Evolutionary conservation across 2,797 vertebrate genomes (phyloP), one percentile per base, ranked within the genome.

Genomic region (Myripristis murdjan): DNA sequence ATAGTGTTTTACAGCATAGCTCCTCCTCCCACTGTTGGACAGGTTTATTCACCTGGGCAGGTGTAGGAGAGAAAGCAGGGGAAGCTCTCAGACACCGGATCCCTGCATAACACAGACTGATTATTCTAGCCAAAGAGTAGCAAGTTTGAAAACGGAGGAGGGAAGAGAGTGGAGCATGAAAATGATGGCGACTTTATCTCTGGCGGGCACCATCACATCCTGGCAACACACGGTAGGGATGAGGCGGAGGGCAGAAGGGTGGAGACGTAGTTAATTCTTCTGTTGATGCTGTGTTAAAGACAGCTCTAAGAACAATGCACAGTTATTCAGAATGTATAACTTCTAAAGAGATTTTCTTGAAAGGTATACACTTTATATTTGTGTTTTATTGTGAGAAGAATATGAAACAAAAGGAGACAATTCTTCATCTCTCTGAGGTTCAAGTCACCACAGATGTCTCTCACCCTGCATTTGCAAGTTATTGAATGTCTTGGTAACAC

Each of bases 191-290:
- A 91, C 92, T 16, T 51, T 94, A 73, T 91, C 91, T 37, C 62
- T 92, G 81, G 77, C 91, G 47, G 85, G 91, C 68, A 75, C 84
- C 4, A 63, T 91, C 69, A 70, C 88, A 1, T 66, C 90, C 83
- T 92, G 91, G 89, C 89, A 92, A 4, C 84, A 52, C 58, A 93
- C 92, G 92, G 93, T 94, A 93, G 88, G 93, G 66, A 62, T 1
- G 44, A 47, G 9, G 31, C 22, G 48, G 3, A 31, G 52, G 54
- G 23, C 4, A 18, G 15, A 12, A 12, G 44, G 8, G 16, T 18
- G 20, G 31, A 44, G 53, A 3, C n/a, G 20, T 5, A 1, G 12
- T 20, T 60, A 2, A 20, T 20, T 73, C 5, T 65, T 11, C 8
- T 46, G 46, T 54, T 43, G 43, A 18, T 20, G 14, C 12, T 54